phyloP scores from a whole-genome alignment of 2,113 vertebrate species.

The Phaethornis superciliosus region DNA sequence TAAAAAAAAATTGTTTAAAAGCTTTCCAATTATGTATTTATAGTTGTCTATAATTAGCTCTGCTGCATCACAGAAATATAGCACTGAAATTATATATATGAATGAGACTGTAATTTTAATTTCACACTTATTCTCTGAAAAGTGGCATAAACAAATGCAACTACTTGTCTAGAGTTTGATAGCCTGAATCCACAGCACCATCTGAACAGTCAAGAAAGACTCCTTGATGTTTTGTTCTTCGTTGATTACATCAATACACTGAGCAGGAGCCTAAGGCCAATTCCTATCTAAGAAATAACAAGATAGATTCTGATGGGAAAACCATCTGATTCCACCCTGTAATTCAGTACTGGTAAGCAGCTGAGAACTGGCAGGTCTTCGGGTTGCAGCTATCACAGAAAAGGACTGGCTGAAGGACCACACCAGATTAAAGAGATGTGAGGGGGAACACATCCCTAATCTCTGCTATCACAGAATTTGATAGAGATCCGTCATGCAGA shows the following conservation, averaged over 20 bases:
- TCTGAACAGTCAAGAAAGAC: not conserved
- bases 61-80: not conserved
- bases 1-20: slow-evolving; percentile 30
- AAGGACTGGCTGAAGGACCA: not conserved
- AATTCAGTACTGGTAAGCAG: not conserved
- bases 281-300: not conserved
- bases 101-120: not conserved
- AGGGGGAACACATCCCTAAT: not conserved
- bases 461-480: fast-evolving
- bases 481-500: not conserved
- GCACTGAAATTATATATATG: not conserved
- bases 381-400: not conserved
- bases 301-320: not conserved
- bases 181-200: not conserved
- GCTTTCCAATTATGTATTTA: slow-evolving; percentile 6
- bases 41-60: slow-evolving; percentile 40
- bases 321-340: not conserved
- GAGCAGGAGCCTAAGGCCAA: not conserved
- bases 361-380: not conserved
- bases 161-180: not conserved
- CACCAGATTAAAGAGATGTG: fast-evolving
- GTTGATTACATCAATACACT: not conserved
- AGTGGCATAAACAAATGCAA: not conserved
- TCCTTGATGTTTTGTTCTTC: not conserved
- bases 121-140: not conserved